Percentiles rank a stretch among this genome's conserved stretches.
Evolutionary conservation across 2,888 invertebrate species (phyloP).

Genomic region (Ectemnius cavifrons): DNA sequence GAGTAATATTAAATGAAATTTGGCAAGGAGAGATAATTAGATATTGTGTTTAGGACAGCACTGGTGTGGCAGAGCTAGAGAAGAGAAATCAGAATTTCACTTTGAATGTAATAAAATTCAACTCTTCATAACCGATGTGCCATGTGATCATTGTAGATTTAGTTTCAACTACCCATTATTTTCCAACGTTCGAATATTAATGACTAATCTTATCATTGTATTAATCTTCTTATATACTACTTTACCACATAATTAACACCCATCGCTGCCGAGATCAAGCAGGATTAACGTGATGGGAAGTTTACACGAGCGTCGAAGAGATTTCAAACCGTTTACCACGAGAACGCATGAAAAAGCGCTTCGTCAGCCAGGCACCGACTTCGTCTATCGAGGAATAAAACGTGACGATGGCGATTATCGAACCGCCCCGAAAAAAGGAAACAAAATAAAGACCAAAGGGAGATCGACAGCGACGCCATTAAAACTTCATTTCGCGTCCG

Average conservation of each 20-base stretch:
- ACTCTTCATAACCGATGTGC: too few relatives aligned
- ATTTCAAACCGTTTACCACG: conserved; percentile 59
- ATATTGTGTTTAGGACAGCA: too few relatives aligned
- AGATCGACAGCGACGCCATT: conserved; percentile 55
- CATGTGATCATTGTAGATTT: too few relatives aligned
- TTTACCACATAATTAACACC: conserved; percentile 61
- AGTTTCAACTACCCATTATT: too few relatives aligned
- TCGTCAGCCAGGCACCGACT: conserved; percentile 42
- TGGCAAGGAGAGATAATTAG: too few relatives aligned
- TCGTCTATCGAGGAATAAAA: conserved; percentile 51
- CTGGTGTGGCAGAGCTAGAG: too few relatives aligned
- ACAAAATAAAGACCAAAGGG: conserved; percentile 47
- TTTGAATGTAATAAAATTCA: too few relatives aligned
- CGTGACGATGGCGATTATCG: conserved; percentile 59
- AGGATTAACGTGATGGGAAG: conserved; percentile 36
- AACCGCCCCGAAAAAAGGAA: conserved; percentile 44
- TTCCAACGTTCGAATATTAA: too few relatives aligned
- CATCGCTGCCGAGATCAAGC: conserved; percentile 45
- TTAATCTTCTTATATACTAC: conserved; percentile 59
- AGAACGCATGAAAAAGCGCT: conserved; percentile 41
- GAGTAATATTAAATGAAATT: too few relatives aligned
- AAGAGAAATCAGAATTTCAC: too few relatives aligned
- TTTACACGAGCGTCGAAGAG: conserved; percentile 46
- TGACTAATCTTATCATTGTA: too few relatives aligned
- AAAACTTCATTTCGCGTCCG: conserved; percentile 58